phyloP scores from a whole-genome alignment of 2,113 vertebrate species.

The Fregata magnificens region DNA sequence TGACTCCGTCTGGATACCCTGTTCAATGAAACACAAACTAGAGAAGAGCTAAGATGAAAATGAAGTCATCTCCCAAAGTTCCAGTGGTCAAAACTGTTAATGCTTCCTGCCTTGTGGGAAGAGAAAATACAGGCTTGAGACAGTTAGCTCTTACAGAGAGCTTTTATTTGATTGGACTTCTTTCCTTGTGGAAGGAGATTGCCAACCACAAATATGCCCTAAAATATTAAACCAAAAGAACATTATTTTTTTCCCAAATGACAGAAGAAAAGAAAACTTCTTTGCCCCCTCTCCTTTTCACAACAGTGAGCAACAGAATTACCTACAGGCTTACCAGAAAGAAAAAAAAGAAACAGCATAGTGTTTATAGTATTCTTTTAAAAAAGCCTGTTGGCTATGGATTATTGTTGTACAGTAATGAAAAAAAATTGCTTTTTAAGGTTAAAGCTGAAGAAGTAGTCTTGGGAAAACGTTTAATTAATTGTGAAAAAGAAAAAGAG shows the following conservation, averaged over 20 bases:
- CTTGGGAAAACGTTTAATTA: slow-evolving; percentile 77
- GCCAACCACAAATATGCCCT: neutral
- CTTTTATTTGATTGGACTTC: neutral
- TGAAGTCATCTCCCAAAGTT: neutral
- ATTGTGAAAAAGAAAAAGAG: slow-evolving; percentile 82
- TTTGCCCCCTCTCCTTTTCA: neutral
- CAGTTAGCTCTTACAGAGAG: neutral
- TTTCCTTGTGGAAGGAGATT: neutral
- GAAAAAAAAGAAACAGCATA: neutral
- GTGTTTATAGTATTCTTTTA: neutral
- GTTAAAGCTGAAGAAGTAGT: slow-evolving; percentile 81
- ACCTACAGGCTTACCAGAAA: neutral
- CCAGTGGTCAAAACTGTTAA: neutral
- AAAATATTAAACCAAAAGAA: neutral
- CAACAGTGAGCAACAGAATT: neutral
- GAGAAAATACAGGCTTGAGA: neutral
- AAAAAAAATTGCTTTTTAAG: slow-evolving; percentile 71
- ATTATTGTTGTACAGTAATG: neutral
- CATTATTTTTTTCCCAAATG: neutral
- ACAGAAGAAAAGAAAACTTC: neutral
- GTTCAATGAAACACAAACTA: neutral
- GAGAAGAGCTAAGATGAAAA: neutral
- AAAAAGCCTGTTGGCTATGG: neutral
- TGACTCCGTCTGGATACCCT: neutral
- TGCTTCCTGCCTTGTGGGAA: neutral